Evolutionary conservation across 2,113 vertebrate genomes (phyloP), one percentile per base, ranked within the genome.

Genomic region (Platysternon megacephalum): DNA sequence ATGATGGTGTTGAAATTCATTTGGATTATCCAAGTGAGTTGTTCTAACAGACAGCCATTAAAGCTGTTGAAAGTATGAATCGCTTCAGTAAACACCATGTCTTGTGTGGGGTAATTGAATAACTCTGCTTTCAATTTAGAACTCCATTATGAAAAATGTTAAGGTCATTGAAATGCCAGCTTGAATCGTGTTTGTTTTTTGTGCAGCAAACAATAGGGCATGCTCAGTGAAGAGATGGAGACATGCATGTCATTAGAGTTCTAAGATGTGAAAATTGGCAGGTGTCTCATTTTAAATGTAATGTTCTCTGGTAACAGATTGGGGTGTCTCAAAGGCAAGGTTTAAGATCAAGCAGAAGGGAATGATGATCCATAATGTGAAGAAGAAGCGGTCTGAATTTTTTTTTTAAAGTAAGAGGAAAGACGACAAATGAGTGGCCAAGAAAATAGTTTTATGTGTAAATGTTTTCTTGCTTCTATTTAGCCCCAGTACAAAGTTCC

Each of bases 51-150:
- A 76, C 42, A 39, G 26, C 21, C 88, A 42, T 85, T 83, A 44
- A 42, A 86, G 55, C 91, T 46, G 32, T 81, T 49, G 48, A 53
- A 92, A 35, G 79, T 88, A 88, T 61, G 65, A 90, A 85, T 58
- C n/a, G 83, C 32, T 92, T 96, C 53, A 68, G 2, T 92, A 84
- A 95, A 82, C 92, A 82, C 28, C 24, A 49, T 68, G 22, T 48
- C 81, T 80, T 84, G 29, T 79, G 86, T 83, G 52, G 52, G 44
- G 48, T 85, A 90, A 78, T n/a, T 44, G 56, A 86, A 82, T 65
- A 88, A 95, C 85, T 46, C 39, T 29, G 44, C 58, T 92, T 93
- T 87, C 53, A 82, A 21, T 61, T 88, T 88, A 56, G 49, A 16
- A 1, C 61, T 93, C 56, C 3, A 1, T 96, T 94, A 85, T 83